Evolutionary conservation across 2,797 vertebrate genomes (phyloP).

Genomic region (Manis pentadactyla): DNA sequence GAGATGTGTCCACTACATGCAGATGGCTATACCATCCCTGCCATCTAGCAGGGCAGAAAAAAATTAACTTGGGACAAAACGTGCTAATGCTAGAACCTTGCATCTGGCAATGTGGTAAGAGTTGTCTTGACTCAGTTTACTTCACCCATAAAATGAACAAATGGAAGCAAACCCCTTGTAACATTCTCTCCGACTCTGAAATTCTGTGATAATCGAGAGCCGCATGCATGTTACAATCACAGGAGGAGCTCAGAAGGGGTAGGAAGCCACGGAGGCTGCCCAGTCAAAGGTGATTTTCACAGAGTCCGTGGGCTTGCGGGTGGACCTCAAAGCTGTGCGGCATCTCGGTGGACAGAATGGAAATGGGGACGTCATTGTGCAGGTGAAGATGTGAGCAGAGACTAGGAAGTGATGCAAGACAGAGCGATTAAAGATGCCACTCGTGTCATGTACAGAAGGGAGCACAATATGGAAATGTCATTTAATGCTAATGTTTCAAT

Average conservation of each 20-base stretch:
- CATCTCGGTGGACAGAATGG: rapidly evolving
- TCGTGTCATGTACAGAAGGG: rapidly evolving
- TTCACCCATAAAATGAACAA: not conserved
- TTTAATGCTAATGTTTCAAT: not conserved
- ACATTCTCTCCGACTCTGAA: not conserved
- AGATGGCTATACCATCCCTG: rapidly evolving
- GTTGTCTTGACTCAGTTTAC: not conserved
- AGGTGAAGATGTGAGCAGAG: rapidly evolving
- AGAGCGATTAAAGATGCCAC: too few species aligned
- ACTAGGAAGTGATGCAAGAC: not conserved
- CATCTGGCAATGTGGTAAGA: rapidly evolving
- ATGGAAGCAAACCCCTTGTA: not conserved
- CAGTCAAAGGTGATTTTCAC: not conserved
- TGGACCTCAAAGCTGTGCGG: rapidly evolving
- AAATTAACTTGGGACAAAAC: rapidly evolving
- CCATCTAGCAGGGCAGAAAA: not conserved
- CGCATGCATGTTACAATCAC: rapidly evolving
- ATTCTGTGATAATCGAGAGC: not conserved
- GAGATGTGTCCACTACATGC: not conserved
- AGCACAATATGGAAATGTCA: not conserved
- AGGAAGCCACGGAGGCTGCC: rapidly evolving
- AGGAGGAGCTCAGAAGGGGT: not conserved
- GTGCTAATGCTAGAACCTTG: not conserved
- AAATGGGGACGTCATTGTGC: rapidly evolving
- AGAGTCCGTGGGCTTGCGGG: rapidly evolving